Base-by-base conservation (phyloP, 2,797 vertebrate genomes). In the Clarias laeviceps region DNA sequence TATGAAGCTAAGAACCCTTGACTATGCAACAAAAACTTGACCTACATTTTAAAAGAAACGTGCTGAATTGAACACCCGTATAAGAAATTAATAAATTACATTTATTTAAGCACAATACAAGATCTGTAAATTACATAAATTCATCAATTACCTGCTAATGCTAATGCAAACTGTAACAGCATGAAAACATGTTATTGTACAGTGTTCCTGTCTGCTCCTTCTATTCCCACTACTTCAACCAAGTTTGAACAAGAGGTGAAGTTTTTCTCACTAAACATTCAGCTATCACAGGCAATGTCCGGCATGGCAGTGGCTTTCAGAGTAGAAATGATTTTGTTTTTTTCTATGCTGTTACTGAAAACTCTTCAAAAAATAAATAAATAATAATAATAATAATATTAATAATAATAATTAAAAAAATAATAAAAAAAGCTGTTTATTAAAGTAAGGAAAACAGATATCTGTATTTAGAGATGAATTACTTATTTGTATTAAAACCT, bases 221-320 rank as follows among this genome's bases (percentile, higher is more conserved):
- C 24, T 84, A 45, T 68, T 37, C 50, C 57, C 78, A 87, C 81
- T 18, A 62, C 24, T 79, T 70, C 83, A 65, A 57, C 79, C 72
- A 72, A 83, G 82, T 86, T 87, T 86, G 68, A 77, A 79, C 62
- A 56, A 68, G 57, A 86, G 82, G 78, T 87, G 76, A 61, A 84
- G 82, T 76, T 86, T 88, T 83, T 88, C 86, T 82, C 86, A 86
- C 86, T 77, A 22, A 70, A 24, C 61, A 20, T 66, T 72, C 65
- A 86, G 64, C 29, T 86, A 72, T 82, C 34, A n/a, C 82, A 82
- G 68, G 57, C 18, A 32, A 29, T 32, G 32, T 80, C 61, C 54
- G 82, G 73, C 50, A 22, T 29, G 7, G 14, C 72, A 73, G 50
- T 59, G 57, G 34, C 72, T 83, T 61, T 82, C 12, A 45, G 15